Base-by-base conservation (phyloP, 2,888 invertebrate genomes). In the Argyresthia albistria region DNA sequence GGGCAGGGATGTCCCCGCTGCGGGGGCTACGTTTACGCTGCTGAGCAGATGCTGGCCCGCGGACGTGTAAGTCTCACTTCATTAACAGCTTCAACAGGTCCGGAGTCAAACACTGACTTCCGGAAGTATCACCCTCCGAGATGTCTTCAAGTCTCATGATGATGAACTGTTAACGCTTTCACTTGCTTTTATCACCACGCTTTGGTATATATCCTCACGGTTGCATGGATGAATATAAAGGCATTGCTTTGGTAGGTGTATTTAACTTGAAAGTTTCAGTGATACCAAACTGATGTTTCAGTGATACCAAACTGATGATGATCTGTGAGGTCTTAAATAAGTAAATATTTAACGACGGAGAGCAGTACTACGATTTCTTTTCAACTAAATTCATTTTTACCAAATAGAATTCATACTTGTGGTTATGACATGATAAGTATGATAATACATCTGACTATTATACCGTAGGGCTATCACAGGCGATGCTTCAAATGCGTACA, bases 21-120 rank as follows among this genome's bases (percentile, higher is more conserved):
- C 75, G 96, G 96, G 59, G 95, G 96, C 59, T 95, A 83, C 73
- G 96, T 96, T 53, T 97, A 96, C 80, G 95, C 95, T 58, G 96
- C 96, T 56, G 96, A 97, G 84, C 95, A 96, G 87, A 96, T 96
- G 95, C 89, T 96, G 69, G 96, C 96, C 62, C 91, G 95, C 76
- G 95, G 95, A 89, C 91, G 93, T 90, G 95, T 96, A 89, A 93
- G 92, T 89, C 25, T 16, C 16, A 6, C 35, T 25, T 2, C 12
- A 10, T 43, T 43, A 1, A 4, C 39, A 25, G 25, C 6, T 25
- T 25, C 39, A 8, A 39, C 39, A 9, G 10, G 8, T 45, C 14
- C 45, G 9, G 14, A 45, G 14, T 14, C 45, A 39, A 9, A 39
- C n/a, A n/a, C 39, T 39, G n/a, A 9, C 39, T 11, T 3, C 39